A percentile compares a stretch with the other conserved stretches of the same genome.
Conservation (phyloP, 2,113 vertebrate genomes). For the Pitta sordida region DNA sequence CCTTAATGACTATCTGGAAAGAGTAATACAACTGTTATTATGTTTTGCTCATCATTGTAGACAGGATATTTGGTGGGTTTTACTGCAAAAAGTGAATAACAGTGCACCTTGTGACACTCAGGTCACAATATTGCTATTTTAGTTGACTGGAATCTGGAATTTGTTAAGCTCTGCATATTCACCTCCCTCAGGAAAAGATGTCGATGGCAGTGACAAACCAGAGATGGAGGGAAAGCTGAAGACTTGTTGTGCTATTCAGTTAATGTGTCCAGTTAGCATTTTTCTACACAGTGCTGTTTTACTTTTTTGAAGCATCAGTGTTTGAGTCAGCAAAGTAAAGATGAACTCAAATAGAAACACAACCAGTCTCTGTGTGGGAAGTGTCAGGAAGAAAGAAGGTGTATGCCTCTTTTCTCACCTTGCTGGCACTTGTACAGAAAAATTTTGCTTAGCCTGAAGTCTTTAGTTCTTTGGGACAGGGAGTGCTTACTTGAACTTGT, state of each 20-base stretch:
- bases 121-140: not conserved
- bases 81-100: not conserved
- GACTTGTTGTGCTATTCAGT: not conserved
- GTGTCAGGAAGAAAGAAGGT: not conserved
- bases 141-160: not conserved
- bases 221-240: not conserved
- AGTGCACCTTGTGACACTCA: not conserved
- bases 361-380: not conserved
- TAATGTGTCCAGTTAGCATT: not conserved
- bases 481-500: not conserved
- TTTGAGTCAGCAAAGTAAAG: conserved; percentile 38
- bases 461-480: not conserved
- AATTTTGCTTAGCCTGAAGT: not conserved
- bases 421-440: not conserved
- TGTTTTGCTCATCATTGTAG: not conserved
- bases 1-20: conserved; percentile 1
- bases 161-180: not conserved
- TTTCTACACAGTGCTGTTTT: not conserved
- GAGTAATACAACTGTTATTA: not conserved
- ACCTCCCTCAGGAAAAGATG: not conserved
- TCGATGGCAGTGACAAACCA: not conserved
- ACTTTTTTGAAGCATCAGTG: not conserved
- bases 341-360: not conserved
- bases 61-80: not conserved
- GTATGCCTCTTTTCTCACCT: not conserved